Percentiles rank a stretch among this genome's conserved stretches.
phyloP scores from a whole-genome alignment of 2,113 vertebrate species.

The Paracanthobrama guichenoti region DNA sequence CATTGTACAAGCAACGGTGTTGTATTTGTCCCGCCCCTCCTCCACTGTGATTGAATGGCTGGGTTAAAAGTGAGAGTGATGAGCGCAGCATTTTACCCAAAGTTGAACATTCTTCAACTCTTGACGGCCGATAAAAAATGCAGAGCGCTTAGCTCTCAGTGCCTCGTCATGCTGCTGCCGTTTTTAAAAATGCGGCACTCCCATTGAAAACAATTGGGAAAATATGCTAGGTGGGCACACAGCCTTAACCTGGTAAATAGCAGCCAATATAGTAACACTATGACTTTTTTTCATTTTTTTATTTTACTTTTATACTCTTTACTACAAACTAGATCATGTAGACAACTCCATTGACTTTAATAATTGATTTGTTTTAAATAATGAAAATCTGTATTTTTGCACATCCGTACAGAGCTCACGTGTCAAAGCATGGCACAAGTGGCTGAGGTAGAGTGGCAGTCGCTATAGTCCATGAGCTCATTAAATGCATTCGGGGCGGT shows the following conservation, averaged over 20 bases:
- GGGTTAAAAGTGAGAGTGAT: too few relatives aligned
- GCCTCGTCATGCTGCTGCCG: too few relatives aligned
- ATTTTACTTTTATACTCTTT: not conserved
- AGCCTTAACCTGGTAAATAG: not conserved
- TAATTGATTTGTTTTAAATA: constrained; percentile 15
- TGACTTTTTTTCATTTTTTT: not conserved
- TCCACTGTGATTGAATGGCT: too few relatives aligned
- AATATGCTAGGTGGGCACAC: too few relatives aligned
- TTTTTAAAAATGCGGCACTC: too few relatives aligned
- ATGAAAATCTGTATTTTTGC: not conserved
- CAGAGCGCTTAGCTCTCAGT: too few relatives aligned
- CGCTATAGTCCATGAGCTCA: not conserved
- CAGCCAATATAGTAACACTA: not conserved
- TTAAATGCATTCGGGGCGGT: constrained; percentile 16
- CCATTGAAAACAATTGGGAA: too few relatives aligned
- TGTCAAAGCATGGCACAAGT: not conserved
- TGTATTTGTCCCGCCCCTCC: too few relatives aligned
- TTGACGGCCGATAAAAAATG: too few relatives aligned
- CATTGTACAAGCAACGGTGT: too few relatives aligned
- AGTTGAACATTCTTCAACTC: too few relatives aligned
- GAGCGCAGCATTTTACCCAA: too few relatives aligned
- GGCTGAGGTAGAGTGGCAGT: constrained; percentile 12
- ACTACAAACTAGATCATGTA: not conserved
- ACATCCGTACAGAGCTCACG: not conserved
- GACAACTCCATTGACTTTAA: not conserved